Base-by-base conservation (phyloP, 92 coral and sea anemone genomes). In the Bergia puertoricense region DNA sequence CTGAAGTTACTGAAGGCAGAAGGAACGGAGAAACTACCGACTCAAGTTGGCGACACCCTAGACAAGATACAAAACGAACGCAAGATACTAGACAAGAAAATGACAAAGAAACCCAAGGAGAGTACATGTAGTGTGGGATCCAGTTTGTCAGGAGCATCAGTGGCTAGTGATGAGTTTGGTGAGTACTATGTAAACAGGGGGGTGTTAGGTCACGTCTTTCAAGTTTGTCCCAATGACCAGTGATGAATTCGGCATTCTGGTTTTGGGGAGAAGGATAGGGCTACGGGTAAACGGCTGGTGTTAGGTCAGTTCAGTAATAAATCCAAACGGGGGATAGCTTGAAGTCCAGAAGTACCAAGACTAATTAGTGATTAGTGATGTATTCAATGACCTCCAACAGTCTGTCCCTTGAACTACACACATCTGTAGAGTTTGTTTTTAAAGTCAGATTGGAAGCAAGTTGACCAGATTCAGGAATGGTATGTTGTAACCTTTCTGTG, bases 161-260 rank as follows among this genome's bases (percentile, higher is more conserved):
- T 80, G 3, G 90, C 89, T 75, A 89, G 90, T 76, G 98, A 95
- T 37, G 94, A 93, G 14, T 85, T 88, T 71, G 98, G 98, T 94
- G 71, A 91, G 95, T 81, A 43, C 20, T 45, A 4, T 30, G 36
- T 36, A 77, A 44, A 43, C 13, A 0, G 1, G n/a, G 56, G 57
- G 23, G 8, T 0, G 41, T 6, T 6, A 45, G 79, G 44, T 8
- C 30, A 30, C 30, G 30, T 30, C 30, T 30, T 30, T 30, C 20
- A 38, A 2, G 16, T 74, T 74, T 13, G 45, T 15, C 15, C 8
- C 6, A 11, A n/a, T 6, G 22, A 40, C 40, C 56, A 77, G 62
- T 44, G 40, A 0, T 77, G 5, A 48, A 40, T 4, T 18, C 30
- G 37, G 36, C 40, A 45, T 42, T 30, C 30, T 30, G 30, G 80